A percentile compares a stretch with the other conserved stretches of the same genome.
Evolutionary conservation across 1,140 invertebrate genomes (phyloP).

Genomic region (Apis mellifera): Amel_HAv3.1 CM009937.2:11544501-11545000

Average conservation of each 20-base stretch:
- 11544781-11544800: conserved; percentile 26
- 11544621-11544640: conserved; percentile 6
- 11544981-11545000: conserved; percentile 16
- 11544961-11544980: conserved; percentile 15
- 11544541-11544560: not conserved
- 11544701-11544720: conserved; percentile 23
- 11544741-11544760: conserved; percentile 29
- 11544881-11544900: not conserved
- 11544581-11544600: not conserved
- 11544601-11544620: not conserved
- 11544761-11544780: conserved; percentile 53
- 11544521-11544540: not conserved
- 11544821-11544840: no score
- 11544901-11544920: conserved; percentile 14
- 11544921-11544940: conserved; percentile 12
- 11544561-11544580: not conserved
- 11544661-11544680: conserved; percentile 8
- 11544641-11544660: not conserved
- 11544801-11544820: conserved; percentile 26
- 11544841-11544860: no score
- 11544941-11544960: not conserved
- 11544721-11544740: conserved; percentile 30
- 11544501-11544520: not conserved
- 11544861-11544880: conserved; percentile 23
- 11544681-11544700: conserved; percentile 2